Percentiles rank a stretch among this genome's conserved stretches.
Evolutionary conservation across 2,797 vertebrate species (phyloP).

Genomic region (Micromesistius poutassou): DNA sequence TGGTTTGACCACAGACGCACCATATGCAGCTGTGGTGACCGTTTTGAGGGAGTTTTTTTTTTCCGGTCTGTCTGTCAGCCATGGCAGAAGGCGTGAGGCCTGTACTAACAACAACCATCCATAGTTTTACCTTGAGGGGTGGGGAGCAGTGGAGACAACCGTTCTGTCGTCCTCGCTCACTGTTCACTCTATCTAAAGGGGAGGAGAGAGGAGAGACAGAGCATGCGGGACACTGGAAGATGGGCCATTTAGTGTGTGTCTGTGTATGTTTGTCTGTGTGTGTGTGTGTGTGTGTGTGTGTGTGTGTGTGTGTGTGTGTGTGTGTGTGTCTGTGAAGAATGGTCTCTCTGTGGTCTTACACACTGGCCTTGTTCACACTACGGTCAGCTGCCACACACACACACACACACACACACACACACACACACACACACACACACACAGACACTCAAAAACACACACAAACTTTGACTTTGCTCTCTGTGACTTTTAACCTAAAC

Average conservation of each 20-base stretch:
- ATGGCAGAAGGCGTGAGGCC: neutral
- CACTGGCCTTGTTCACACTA: slow-evolving; percentile 63
- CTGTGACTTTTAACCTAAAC: slow-evolving; percentile 44
- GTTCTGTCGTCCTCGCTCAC: neutral
- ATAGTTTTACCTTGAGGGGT: neutral
- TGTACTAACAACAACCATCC: neutral
- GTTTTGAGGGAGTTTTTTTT: neutral
- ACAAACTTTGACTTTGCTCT: slow-evolving; percentile 13
- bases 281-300: slow-evolving; percentile 18
- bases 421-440: slow-evolving; percentile 23
- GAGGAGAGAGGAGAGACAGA: slow-evolving; percentile 6
- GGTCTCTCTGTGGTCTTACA: slow-evolving; percentile 62
- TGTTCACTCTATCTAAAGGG: neutral
- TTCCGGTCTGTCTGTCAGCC: neutral
- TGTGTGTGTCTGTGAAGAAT: slow-evolving; percentile 52
- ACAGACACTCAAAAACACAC: slow-evolving; percentile 13
- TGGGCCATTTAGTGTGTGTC: slow-evolving; percentile 1
- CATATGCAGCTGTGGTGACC: neutral
- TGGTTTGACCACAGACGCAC: neutral
- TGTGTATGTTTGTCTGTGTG: slow-evolving; percentile 18
- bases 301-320: slow-evolving; percentile 26
- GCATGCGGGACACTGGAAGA: neutral
- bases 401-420: slow-evolving; percentile 22
- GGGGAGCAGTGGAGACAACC: neutral
- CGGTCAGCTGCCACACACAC: slow-evolving; percentile 62